Evolutionary conservation across 2,888 invertebrate species (phyloP).

Genomic region (Morpho achilles): DNA sequence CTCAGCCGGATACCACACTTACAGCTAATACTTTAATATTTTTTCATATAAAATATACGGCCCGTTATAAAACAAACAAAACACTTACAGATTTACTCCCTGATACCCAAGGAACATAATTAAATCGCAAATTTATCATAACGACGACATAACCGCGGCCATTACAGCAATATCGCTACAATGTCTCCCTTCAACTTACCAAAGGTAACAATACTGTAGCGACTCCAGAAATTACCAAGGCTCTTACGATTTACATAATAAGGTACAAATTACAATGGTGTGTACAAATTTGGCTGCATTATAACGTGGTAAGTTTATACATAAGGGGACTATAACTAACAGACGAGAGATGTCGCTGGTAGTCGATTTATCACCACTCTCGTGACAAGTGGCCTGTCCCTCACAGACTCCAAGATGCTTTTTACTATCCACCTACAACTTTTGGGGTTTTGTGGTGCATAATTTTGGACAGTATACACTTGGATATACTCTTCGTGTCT

Average conservation of each 20-base stretch:
- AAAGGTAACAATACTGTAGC: slow-evolving; percentile 6
- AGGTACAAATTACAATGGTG: slow-evolving; percentile 21
- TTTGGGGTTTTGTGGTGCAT: slow-evolving; percentile 20
- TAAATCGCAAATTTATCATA: slow-evolving; percentile 64
- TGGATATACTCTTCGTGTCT: too few species aligned
- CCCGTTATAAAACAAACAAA: slow-evolving; percentile 25
- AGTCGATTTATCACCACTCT: slow-evolving; percentile 70
- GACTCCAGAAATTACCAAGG: slow-evolving; percentile 5
- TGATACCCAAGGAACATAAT: slow-evolving; percentile 48
- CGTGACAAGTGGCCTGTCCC: slow-evolving; percentile 73
- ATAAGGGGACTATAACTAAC: slow-evolving; percentile 71
- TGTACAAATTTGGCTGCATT: neutral
- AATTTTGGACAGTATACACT: slow-evolving; percentile 36
- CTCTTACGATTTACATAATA: slow-evolving; percentile 4
- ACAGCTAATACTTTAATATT: too few species aligned
- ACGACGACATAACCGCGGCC: slow-evolving; percentile 53
- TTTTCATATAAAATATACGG: neutral
- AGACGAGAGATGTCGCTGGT: slow-evolving; percentile 63
- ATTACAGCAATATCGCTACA: slow-evolving; percentile 51
- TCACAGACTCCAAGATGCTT: slow-evolving; percentile 59
- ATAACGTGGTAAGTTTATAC: slow-evolving; percentile 36
- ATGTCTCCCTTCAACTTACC: slow-evolving; percentile 42
- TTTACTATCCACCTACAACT: slow-evolving; percentile 47
- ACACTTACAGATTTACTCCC: slow-evolving; percentile 36
- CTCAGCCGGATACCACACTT: too few species aligned